phyloP scores from a whole-genome alignment of 2,888 invertebrate species.

The Lomographa bimaculata region DNA sequence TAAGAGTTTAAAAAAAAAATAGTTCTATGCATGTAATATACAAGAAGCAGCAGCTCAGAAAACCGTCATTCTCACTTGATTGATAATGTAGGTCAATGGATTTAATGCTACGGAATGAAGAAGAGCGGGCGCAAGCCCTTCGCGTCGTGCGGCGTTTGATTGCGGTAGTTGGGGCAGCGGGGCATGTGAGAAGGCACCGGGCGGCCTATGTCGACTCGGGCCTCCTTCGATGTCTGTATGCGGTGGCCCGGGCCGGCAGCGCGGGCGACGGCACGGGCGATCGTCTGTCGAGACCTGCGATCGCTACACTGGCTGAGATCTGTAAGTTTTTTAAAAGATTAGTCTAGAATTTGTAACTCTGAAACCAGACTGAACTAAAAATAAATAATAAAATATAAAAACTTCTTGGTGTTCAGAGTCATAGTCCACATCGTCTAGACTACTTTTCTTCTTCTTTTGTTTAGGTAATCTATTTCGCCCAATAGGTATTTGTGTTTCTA shows the following conservation, averaged over 20 bases:
- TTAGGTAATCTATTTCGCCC: no score
- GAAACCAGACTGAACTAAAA: no score
- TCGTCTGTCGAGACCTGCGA: slow-evolving; percentile 91
- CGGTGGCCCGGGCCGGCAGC: slow-evolving; percentile 90
- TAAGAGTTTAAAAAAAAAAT: no score
- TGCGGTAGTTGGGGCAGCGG: slow-evolving; percentile 78
- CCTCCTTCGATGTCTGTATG: slow-evolving; percentile 91
- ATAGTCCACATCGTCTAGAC: no score
- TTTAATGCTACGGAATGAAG: slow-evolving; percentile 94
- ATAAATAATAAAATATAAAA: no score
- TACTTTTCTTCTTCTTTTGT: no score
- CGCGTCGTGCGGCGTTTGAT: slow-evolving; percentile 88
- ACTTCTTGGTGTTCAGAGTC: no score
- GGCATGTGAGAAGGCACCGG: slow-evolving; percentile 87
- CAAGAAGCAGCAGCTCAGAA: no score
- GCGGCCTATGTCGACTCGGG: slow-evolving; percentile 88
- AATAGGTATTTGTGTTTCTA: no score
- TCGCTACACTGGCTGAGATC: slow-evolving; percentile 95
- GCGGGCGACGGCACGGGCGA: slow-evolving; percentile 89
- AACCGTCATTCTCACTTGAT: no score
- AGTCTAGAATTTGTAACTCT: no score
- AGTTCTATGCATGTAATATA: no score
- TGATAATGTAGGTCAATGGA: slow-evolving; percentile 90
- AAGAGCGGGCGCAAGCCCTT: slow-evolving; percentile 95
- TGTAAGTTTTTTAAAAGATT: slow-evolving; percentile 81